phyloP scores from a whole-genome alignment of 2,797 vertebrate genomes.

The Pitangus sulphuratus region DNA sequence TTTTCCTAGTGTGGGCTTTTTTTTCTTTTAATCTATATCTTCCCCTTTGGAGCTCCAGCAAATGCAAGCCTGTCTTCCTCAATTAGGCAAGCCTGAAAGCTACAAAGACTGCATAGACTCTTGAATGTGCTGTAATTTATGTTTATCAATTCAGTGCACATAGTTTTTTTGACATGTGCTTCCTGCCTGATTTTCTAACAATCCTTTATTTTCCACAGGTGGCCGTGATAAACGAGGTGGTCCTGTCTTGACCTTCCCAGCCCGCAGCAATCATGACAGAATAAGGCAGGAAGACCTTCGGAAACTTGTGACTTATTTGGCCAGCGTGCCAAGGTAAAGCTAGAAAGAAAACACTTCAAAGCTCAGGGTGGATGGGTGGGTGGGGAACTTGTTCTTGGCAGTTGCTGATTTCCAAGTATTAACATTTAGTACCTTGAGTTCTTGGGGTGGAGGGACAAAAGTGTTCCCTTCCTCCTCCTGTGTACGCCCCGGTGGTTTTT shows the following conservation, averaged over 20 bases:
- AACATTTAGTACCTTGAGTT: slow-evolving; percentile 51
- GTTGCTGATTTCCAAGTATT: slow-evolving; percentile 60
- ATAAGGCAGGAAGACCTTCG: slow-evolving; percentile 98
- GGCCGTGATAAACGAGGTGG: slow-evolving; percentile 97
- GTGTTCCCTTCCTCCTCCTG: slow-evolving; percentile 45
- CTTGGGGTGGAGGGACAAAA: slow-evolving; percentile 23
- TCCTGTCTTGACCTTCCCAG: slow-evolving; percentile 96
- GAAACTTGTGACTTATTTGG: slow-evolving; percentile 96
- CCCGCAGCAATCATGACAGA: slow-evolving; percentile 97
- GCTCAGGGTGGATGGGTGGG: slow-evolving; percentile 43
- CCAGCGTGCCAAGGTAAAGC: slow-evolving; percentile 95
- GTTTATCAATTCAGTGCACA: slow-evolving; percentile 48
- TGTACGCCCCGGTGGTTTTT: neutral
- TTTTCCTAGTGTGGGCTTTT: neutral
- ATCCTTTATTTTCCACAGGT: slow-evolving; percentile 79
- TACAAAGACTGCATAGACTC: neutral
- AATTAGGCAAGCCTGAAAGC: slow-evolving; percentile 13
- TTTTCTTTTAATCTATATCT: neutral
- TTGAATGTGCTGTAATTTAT: slow-evolving; percentile 24
- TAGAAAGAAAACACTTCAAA: slow-evolving; percentile 64
- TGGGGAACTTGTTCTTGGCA: slow-evolving; percentile 69
- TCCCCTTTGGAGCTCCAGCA: neutral
- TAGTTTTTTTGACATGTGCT: slow-evolving; percentile 44
- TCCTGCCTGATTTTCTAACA: slow-evolving; percentile 70
- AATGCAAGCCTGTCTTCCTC: neutral